phyloP scores from a whole-genome alignment of 1,140 invertebrate species.

The Paraescarpia echinospica region DNA sequence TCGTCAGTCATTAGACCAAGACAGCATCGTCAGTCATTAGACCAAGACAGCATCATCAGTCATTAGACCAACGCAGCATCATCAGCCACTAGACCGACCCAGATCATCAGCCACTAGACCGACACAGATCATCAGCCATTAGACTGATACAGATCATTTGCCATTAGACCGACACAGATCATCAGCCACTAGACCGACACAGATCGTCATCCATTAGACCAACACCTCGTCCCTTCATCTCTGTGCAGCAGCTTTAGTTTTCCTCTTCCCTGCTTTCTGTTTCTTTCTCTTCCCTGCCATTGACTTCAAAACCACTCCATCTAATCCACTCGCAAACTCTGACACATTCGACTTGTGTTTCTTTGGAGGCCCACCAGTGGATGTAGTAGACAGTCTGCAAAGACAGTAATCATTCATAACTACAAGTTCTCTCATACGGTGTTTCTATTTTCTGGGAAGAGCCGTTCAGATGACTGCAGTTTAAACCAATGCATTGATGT shows the following conservation, averaged over 20 bases:
- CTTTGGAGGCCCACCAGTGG: not conserved
- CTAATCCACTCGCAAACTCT: not conserved
- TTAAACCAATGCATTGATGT: too few species aligned
- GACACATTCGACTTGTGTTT: not conserved
- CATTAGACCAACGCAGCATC: not conserved
- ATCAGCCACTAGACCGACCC: not conserved
- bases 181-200: not conserved
- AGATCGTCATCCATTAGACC: not conserved
- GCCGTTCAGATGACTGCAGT: too few species aligned
- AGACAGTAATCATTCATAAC: not conserved
- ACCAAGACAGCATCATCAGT: not conserved
- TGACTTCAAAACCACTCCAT: not conserved
- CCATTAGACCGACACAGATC: not conserved
- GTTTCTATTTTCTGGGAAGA: not conserved
- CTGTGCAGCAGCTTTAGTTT: not conserved
- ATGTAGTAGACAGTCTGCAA: not conserved
- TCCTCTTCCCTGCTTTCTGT: not conserved
- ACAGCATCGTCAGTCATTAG: not conserved
- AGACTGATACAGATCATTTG: not conserved
- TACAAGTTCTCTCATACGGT: not conserved
- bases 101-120: not conserved
- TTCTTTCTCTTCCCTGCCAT: not conserved
- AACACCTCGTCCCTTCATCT: not conserved
- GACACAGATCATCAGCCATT: not conserved
- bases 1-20: not conserved